Evolutionary conservation across 2,797 vertebrate species (phyloP), one percentile per base, ranked within the genome.

Genomic region (Thaleichthys pacificus): DNA sequence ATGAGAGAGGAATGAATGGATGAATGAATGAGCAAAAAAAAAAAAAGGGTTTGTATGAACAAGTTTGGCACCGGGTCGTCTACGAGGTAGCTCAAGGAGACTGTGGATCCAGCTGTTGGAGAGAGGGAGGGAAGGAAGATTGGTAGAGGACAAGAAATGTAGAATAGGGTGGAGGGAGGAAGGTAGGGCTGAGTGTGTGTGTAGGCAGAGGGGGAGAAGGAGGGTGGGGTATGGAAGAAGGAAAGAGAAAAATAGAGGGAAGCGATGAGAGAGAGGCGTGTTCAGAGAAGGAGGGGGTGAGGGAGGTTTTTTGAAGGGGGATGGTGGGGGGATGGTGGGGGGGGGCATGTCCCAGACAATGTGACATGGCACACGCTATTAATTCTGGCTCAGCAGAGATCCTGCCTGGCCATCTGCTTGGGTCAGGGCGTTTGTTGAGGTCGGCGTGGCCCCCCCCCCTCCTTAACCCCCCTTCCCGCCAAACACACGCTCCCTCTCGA

Each of bases 291-390:
- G 56, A 15, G 47, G 17, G 51, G 15, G 30, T 32, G 54, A n/a
- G 35, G 38, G 68, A 15, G 67, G 61, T 61, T 66, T 38, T 63
- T 61, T 64, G 84, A 3, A 47, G 62, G 32, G 17, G 61, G 69
- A 51, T 63, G 8, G 28, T 19, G 21, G 66, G 65, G 61, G 62
- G 66, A n/a, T n/a, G n/a, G n/a, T n/a, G 28, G 35, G 14, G 11
- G 74, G 6, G 5, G 22, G 88, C 86, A 89, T 79, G 80, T 90
- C 87, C 90, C 90, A 92, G 93, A 96, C 94, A 95, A 94, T 94
- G 93, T 93, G 93, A 94, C 93, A 92, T 92, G 94, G 93, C 93
- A 95, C 94, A 95, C 93, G 92, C 90, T 94, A 93, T 96, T 96
- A 95, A 93, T 96, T 95, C 93, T 93, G 94, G 94, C 92, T 95